Evolutionary conservation across 1,140 invertebrate genomes (phyloP).

Genomic region (Eumeta japonica): DNA sequence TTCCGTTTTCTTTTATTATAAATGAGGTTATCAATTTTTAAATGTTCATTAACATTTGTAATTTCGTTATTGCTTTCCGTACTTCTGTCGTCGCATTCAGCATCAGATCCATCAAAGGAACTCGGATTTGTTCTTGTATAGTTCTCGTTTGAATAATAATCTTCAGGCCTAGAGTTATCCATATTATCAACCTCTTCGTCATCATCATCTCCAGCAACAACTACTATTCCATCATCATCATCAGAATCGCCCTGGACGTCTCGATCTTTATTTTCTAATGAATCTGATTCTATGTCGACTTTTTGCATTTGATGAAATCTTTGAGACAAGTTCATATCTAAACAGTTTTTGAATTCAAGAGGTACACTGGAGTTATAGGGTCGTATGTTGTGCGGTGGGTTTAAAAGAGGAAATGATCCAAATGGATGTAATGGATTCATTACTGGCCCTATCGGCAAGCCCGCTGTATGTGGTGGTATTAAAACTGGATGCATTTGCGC

Average conservation of each 20-base stretch:
- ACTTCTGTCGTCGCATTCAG: conserved; percentile 68
- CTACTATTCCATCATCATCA: conserved; percentile 63
- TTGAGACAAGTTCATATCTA: conserved; percentile 54
- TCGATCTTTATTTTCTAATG: conserved; percentile 52
- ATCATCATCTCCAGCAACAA: conserved; percentile 64
- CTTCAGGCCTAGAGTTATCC: conserved; percentile 46
- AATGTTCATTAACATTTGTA: conserved; percentile 47
- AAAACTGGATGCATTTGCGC: conserved; percentile 80
- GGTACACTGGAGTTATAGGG: conserved; percentile 51
- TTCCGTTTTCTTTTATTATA: conserved; percentile 78
- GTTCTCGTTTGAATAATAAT: conserved; percentile 41
- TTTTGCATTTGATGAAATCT: conserved; percentile 46
- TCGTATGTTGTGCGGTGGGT: conserved; percentile 71
- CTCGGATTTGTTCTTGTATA: conserved; percentile 36
- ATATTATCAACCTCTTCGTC: conserved; percentile 65
- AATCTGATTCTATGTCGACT: conserved; percentile 38
- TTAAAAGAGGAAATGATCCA: conserved; percentile 72
- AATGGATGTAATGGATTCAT: conserved; percentile 70
- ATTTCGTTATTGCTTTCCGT: conserved; percentile 74
- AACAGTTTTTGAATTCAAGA: conserved; percentile 68
- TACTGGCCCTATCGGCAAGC: conserved; percentile 54
- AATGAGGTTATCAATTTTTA: conserved; percentile 44
- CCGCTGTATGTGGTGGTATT: conserved; percentile 69
- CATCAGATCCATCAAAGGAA: conserved; percentile 59
- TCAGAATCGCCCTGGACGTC: conserved; percentile 50